A percentile compares a stretch with the other conserved stretches of the same genome.
Evolutionary conservation across 2,113 vertebrate genomes (phyloP).

Genomic region (Marcusenius ussheri): DNA sequence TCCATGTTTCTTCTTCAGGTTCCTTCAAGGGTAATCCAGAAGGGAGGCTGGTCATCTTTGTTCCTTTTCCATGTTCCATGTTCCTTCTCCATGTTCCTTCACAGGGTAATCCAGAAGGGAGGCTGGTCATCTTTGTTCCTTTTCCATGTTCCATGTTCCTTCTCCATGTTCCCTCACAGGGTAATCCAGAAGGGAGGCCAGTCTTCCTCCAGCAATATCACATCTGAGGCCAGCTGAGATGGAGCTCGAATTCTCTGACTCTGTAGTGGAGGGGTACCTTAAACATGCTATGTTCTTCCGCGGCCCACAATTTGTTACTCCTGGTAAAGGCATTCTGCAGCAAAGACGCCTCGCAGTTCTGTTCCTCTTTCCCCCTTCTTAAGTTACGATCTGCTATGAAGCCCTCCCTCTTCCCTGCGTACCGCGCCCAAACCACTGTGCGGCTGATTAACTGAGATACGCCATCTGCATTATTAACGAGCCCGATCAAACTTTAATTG

Average conservation of each 20-base stretch:
- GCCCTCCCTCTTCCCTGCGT: neutral
- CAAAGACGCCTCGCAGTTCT: neutral
- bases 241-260: neutral
- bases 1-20: neutral
- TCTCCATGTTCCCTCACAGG: neutral
- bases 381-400: neutral
- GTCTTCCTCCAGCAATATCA: neutral
- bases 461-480: constrained; percentile 30
- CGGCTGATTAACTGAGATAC: neutral
- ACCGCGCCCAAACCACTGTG: neutral
- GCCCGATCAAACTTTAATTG: constrained; percentile 18
- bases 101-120: neutral
- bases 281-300: neutral
- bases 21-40: too few relatives aligned
- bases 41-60: too few relatives aligned
- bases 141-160: too few relatives aligned
- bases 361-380: neutral
- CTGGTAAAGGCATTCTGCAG: neutral
- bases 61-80: too few relatives aligned
- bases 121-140: neutral
- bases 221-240: neutral
- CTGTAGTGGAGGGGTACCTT: neutral
- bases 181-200: neutral
- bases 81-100: neutral
- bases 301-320: neutral